Conservation (phyloP, 1,140 invertebrate species). For the Araneus ventricosus region DNA sequence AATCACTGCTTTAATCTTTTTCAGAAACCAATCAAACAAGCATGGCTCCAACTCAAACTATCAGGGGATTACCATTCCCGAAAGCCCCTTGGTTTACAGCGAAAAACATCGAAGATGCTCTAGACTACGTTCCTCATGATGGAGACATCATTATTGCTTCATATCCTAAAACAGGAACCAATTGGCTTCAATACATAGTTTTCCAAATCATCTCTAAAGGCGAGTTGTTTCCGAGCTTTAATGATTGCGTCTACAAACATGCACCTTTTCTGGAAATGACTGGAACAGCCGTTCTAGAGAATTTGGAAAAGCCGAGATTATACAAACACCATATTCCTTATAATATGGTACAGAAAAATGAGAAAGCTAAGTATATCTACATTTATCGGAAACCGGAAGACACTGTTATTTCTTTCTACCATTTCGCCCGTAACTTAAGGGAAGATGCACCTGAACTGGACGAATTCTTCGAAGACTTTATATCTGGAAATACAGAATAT, state of each 20-base stretch:
- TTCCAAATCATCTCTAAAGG: conserved; percentile 61
- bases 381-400: conserved; percentile 74
- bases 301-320: background rate
- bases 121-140: conserved; percentile 73
- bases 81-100: background rate
- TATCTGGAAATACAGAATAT: conserved; percentile 53
- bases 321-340: conserved; percentile 88
- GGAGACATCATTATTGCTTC: conserved; percentile 75
- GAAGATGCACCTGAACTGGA: conserved; percentile 37
- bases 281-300: conserved; percentile 28
- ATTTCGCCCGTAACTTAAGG: conserved; percentile 17
- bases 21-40: background rate
- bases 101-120: conserved; percentile 56
- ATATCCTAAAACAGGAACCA: conserved; percentile 77
- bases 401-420: conserved; percentile 69
- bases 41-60: background rate
- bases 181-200: conserved; percentile 76
- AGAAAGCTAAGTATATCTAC: conserved; percentile 80
- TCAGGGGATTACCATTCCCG: conserved; percentile 51
- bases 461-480: conserved; percentile 67
- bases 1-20: background rate
- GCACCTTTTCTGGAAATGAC: conserved; percentile 61
- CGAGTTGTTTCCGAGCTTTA: background rate
- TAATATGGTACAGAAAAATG: conserved; percentile 83
- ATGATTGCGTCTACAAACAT: background rate